Conservation (phyloP, 1,140 invertebrate genomes). For the Bombus polaris region DNA sequence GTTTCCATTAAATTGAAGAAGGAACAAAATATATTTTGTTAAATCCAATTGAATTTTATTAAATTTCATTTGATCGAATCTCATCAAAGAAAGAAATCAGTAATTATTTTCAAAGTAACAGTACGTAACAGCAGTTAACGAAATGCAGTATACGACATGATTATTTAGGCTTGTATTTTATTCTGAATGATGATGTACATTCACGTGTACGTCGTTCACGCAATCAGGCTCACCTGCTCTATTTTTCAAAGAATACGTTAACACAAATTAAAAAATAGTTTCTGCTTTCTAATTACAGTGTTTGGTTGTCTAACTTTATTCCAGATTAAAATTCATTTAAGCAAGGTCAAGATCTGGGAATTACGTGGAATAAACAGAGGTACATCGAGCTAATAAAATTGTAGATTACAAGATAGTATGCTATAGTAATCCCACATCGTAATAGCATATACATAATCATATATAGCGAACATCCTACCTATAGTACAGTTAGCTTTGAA, state of each 20-base stretch:
- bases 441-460: no score
- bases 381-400: background rate
- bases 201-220: no score
- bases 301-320: background rate
- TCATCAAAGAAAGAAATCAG: no score
- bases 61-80: no score
- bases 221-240: background rate
- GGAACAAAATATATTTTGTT: no score
- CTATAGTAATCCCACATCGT: no score
- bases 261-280: background rate
- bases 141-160: background rate
- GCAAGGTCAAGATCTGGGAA: background rate
- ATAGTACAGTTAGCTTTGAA: background rate
- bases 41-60: no score
- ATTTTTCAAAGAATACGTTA: background rate
- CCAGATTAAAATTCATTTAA: background rate
- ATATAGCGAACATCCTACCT: background rate
- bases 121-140: background rate
- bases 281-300: background rate
- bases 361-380: background rate
- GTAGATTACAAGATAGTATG: no score
- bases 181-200: background rate
- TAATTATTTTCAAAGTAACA: no score
- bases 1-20: no score
- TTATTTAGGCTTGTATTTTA: background rate